Base-by-base conservation (phyloP, 2,888 invertebrate species). In the Alloscopus bannaensis region DNA sequence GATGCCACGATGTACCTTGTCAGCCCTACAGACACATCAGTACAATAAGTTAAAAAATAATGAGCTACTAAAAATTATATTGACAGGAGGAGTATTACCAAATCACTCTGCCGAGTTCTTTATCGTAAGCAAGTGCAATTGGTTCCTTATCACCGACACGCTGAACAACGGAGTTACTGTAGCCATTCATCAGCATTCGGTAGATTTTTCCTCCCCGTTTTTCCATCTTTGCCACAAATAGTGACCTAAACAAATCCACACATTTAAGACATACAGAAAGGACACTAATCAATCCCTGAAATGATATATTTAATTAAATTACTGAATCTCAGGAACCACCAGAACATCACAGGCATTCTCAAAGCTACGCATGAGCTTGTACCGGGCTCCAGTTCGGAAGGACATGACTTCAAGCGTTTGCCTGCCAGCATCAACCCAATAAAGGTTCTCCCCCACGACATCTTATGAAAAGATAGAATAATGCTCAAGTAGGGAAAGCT, bases 381-480 rank as follows among this genome's bases (percentile, higher is more conserved):
- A 92, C 20, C 92, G 90, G 6, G 91, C 88, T 24, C 88, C 88
- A 0, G 91, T 93, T 60, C 88, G 89, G 57, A 94, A 86, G 0
- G 92, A 94, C 13, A 92, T 87, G 1, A 92, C 91, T 87, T 94
- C 94, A 0, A 95, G 88, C 0, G 91, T 90, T 68, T 90, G 90
- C 13, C 91, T 90, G 0, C 90, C 90, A 0, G 90, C 89, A 87
- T 95, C 94, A 73, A 92, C 89, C 89, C 94, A 92, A 87, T 95
- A 96, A 0, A 96, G 88, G 83, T 92, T 93, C 80, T 94, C 92
- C 0, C 93, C 92, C 8, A 92, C 89, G 84, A 92, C 90, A 89
- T 95, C 95, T 93, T 57, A 20, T 29, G 28, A 59, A 28, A 6
- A 28, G 24, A 13, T n/a, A n/a, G n/a, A n/a, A n/a, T n/a, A n/a